A percentile compares a stretch with the other conserved stretches of the same genome.
Evolutionary conservation across 2,113 vertebrate species (phyloP).

Genomic region (Gymnorhina tibicen): DNA sequence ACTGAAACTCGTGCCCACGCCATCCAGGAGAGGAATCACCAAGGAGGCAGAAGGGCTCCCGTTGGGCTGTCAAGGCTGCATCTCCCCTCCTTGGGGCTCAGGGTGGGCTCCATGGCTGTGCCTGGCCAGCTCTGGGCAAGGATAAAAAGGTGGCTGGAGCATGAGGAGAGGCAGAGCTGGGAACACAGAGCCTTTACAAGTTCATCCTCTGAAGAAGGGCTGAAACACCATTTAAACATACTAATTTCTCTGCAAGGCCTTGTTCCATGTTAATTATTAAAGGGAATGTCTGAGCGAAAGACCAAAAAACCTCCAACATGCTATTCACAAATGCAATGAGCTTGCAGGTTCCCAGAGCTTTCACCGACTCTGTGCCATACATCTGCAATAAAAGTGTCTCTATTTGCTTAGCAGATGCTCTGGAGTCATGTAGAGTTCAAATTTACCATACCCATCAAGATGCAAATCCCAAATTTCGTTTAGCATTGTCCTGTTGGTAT

Average conservation of each 20-base stretch:
- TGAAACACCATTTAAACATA: background rate
- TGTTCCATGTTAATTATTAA: background rate
- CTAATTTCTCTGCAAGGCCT: background rate
- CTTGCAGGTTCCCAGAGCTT: background rate
- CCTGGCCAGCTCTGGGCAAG: background rate
- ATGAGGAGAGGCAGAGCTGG: background rate
- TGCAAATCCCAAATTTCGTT: conserved; percentile 49
- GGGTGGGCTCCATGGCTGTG: background rate
- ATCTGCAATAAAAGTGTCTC: background rate
- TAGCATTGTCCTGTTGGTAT: background rate
- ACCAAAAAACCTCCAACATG: background rate
- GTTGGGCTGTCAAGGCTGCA: background rate
- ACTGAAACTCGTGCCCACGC: background rate
- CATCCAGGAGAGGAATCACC: background rate
- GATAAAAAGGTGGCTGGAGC: background rate
- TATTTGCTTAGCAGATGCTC: conserved; percentile 1
- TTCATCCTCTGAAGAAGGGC: background rate
- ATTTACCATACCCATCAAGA: conserved; percentile 34
- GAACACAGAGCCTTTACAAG: background rate
- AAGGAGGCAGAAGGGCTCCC: background rate
- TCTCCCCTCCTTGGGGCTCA: fast-evolving
- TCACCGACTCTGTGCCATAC: background rate
- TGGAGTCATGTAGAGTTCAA: conserved; percentile 60
- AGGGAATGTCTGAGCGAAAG: background rate
- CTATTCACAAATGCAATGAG: background rate